Evolutionary conservation across 2,113 vertebrate genomes (phyloP).

Genomic region (Phyllopteryx taeniolatus): DNA sequence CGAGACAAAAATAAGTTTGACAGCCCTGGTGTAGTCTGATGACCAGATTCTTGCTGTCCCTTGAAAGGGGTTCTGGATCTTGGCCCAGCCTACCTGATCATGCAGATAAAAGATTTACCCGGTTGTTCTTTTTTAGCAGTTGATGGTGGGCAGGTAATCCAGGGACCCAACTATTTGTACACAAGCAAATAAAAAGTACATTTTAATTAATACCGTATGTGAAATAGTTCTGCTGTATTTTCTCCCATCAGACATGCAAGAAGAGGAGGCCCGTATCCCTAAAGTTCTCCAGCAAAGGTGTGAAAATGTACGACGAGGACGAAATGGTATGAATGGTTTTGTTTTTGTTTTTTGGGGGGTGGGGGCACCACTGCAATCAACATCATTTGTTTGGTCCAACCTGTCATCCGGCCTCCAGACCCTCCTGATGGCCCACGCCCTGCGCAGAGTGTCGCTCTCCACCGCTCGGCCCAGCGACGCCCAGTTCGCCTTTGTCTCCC

Average conservation of each 20-base stretch:
- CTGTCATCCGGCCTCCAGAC: constrained; percentile 62
- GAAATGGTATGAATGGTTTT: constrained; percentile 72
- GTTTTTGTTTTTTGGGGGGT: neutral
- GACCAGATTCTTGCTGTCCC: no score
- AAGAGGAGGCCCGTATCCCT: constrained; percentile 77
- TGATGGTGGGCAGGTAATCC: no score
- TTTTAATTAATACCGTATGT: neutral
- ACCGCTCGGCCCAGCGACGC: constrained; percentile 73
- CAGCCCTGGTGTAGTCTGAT: no score
- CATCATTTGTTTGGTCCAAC: neutral
- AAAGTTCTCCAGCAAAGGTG: constrained; percentile 86
- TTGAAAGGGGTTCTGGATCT: no score
- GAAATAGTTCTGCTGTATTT: neutral
- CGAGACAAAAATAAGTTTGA: no score
- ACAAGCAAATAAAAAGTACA: neutral
- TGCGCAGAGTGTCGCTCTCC: constrained; percentile 83
- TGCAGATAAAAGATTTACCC: no score
- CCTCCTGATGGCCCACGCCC: constrained; percentile 91
- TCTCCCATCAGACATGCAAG: constrained; percentile 72
- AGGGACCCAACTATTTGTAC: neutral
- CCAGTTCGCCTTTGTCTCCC: constrained; percentile 91
- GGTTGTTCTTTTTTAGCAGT: no score
- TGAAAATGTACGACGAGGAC: constrained; percentile 89
- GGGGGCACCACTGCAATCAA: neutral
- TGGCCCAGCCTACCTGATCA: no score